Evolutionary conservation across 1,140 invertebrate genomes (phyloP).

Genomic region (Metaphire vulgaris): DNA sequence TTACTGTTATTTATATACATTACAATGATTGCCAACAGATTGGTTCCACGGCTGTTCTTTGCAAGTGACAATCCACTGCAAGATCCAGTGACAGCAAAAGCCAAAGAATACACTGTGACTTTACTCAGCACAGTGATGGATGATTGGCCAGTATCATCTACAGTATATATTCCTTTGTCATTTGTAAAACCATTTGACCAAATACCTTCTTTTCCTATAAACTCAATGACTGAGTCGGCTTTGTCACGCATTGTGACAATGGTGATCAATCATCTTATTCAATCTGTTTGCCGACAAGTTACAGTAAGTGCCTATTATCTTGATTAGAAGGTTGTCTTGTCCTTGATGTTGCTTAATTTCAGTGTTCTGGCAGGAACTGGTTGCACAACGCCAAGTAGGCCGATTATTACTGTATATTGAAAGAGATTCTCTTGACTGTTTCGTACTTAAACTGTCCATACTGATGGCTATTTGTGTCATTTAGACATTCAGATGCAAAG

Average conservation of each 20-base stretch:
- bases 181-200: slow-evolving; percentile 29
- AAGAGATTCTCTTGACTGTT: too few species aligned
- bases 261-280: slow-evolving; percentile 53
- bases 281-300: slow-evolving; percentile 59
- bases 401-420: too few species aligned
- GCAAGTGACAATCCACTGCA: slow-evolving; percentile 48
- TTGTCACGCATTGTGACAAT: slow-evolving; percentile 56
- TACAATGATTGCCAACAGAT: slow-evolving; percentile 33
- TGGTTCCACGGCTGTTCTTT: slow-evolving; percentile 50
- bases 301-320: slow-evolving; percentile 55
- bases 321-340: neutral
- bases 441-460: too few species aligned
- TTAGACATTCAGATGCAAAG: too few species aligned
- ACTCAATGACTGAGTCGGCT: slow-evolving; percentile 41
- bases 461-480: too few species aligned
- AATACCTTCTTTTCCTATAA: slow-evolving; percentile 43
- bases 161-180: neutral
- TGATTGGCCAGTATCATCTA: slow-evolving; percentile 34
- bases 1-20: too few species aligned
- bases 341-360: too few species aligned
- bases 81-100: slow-evolving; percentile 48
- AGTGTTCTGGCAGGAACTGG: too few species aligned
- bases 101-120: slow-evolving; percentile 40
- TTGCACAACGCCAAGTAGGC: too few species aligned
- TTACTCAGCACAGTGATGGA: slow-evolving; percentile 43